Evolutionary conservation across 2,113 vertebrate species (phyloP).

Genomic region (Rallus limicola): DNA sequence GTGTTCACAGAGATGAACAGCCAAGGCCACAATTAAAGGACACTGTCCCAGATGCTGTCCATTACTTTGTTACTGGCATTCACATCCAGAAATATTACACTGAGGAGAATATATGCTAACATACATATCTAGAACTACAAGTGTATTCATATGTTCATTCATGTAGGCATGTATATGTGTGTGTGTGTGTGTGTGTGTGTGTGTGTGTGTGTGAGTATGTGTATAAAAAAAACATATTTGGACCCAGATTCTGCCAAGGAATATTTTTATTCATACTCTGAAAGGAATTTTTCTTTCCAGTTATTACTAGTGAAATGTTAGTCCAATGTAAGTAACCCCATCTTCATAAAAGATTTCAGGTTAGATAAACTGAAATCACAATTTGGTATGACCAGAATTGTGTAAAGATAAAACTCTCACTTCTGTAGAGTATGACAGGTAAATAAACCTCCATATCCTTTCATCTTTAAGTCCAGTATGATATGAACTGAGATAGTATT

Average conservation of each 20-base stretch:
- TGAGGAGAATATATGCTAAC: background rate
- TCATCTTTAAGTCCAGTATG: background rate
- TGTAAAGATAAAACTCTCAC: background rate
- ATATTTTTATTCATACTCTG: background rate
- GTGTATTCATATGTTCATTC: background rate
- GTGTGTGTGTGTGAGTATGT: background rate
- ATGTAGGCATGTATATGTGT: too few relatives aligned
- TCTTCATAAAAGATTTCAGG: background rate
- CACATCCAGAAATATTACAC: background rate
- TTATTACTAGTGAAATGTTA: background rate
- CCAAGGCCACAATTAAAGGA: background rate
- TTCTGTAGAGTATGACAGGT: background rate
- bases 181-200: too few relatives aligned
- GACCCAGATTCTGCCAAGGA: background rate
- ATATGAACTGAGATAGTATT: background rate
- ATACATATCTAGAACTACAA: background rate
- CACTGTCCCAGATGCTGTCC: background rate
- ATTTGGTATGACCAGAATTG: background rate
- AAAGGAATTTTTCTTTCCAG: background rate
- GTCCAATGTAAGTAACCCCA: background rate
- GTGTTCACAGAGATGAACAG: background rate
- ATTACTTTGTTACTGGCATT: background rate
- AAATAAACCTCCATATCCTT: background rate
- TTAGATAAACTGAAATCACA: background rate
- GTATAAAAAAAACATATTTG: background rate